Conservation (phyloP, 2,797 vertebrate species). For the Pangasius larnaudii region DNA sequence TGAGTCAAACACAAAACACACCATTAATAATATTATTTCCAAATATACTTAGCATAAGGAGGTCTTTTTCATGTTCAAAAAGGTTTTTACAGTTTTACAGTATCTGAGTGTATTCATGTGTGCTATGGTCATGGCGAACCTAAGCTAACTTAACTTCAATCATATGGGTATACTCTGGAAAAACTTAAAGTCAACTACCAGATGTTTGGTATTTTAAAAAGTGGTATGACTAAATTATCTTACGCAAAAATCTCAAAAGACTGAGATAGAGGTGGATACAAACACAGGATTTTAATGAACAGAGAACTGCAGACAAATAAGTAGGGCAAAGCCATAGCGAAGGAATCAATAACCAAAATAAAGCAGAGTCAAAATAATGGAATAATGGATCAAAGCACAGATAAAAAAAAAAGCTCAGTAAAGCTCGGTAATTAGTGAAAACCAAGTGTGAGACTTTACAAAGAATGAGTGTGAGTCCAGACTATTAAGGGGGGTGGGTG, state of each 20-base stretch:
- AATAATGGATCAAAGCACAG: not conserved
- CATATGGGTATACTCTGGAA: not conserved
- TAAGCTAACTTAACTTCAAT: not conserved
- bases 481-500: not conserved
- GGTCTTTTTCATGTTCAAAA: not conserved
- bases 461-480: not conserved
- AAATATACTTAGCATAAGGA: not conserved
- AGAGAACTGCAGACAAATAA: not conserved
- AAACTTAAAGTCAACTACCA: not conserved
- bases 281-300: not conserved
- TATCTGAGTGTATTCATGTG: not conserved
- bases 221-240: not conserved
- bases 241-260: not conserved
- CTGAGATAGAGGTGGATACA: not conserved
- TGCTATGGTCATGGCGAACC: not conserved
- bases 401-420: not conserved
- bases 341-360: not conserved
- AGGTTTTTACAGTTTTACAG: not conserved
- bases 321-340: not conserved
- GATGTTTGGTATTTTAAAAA: not conserved
- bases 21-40: not conserved
- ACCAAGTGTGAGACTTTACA: not conserved
- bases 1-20: not conserved
- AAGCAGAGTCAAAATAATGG: not conserved
- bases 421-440: not conserved